phyloP scores from a whole-genome alignment of 1,140 invertebrate genomes.

The Papilio polyxenes region DNA sequence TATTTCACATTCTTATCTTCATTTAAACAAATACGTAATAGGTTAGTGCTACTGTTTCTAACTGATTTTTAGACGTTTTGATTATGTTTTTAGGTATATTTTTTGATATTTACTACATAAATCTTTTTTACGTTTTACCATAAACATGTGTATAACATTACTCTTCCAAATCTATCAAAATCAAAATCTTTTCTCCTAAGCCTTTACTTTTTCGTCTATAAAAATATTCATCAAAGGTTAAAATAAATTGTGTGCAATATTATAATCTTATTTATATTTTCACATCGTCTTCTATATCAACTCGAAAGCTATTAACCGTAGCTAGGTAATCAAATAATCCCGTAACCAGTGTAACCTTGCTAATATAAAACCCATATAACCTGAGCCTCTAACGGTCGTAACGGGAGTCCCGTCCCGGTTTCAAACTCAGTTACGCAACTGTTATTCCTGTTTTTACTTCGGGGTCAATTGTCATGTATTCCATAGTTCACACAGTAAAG shows the following conservation, averaged over 20 bases:
- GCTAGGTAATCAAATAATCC: constrained; percentile 35
- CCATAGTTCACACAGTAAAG: constrained; percentile 38
- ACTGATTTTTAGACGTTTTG: neutral
- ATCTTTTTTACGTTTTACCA: no score
- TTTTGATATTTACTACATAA: neutral
- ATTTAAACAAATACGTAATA: neutral
- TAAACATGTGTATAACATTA: no score
- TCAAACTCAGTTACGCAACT: constrained; percentile 55
- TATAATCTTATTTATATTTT: neutral
- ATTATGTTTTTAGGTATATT: neutral
- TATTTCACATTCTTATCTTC: neutral
- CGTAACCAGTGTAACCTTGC: constrained; percentile 35
- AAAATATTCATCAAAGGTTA: neutral
- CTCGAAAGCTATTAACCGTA: neutral
- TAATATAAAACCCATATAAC: constrained; percentile 46
- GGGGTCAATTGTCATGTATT: constrained; percentile 25
- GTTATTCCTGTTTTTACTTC: constrained; percentile 49
- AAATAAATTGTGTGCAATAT: neutral
- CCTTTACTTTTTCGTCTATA: no score
- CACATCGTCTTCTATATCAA: neutral
- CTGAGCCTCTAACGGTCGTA: constrained; percentile 58
- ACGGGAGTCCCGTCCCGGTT: constrained; percentile 58
- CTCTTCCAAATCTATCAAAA: no score
- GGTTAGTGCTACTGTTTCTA: neutral
- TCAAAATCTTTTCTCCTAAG: no score